Evolutionary conservation across 2,113 vertebrate genomes (phyloP), one percentile per base, ranked within the genome.

Genomic region (Ia io): DNA sequence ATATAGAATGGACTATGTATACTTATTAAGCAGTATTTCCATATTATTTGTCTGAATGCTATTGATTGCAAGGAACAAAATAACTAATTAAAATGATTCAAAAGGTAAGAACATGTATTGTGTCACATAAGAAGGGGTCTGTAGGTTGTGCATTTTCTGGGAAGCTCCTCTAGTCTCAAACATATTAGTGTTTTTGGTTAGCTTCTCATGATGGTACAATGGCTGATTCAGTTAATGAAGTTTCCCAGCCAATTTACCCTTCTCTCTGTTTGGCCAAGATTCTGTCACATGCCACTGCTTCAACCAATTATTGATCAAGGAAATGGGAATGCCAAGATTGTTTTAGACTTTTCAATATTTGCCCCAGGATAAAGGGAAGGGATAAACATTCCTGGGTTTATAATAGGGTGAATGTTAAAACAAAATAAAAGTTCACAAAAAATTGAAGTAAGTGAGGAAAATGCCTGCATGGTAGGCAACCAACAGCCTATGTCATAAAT

Each of bases 161-260:
- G 28, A 65, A 51, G 2, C 23, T 59, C 32, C 25, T 51, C 32
- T 37, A 74, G 7, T 88, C 14, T 44, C 30, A 76, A n/a, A 35
- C 32, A n/a, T 65, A 25, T 42, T 56, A 71, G 18, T 17, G 9
- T 20, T 73, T 80, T 70, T 86, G 4, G 1, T 73, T 11, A 9
- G n/a, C 9, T 42, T 73, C 28, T 18, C 1, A 20, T 71, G n/a
- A 25, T 83, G 17, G 9, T n/a, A 25, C n/a, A 28, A 85, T 53
- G 35, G 20, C 71, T 85, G 9, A 9, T 44, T 9, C 6, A 67
- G 5, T 70, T 35, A n/a, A 51, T 67, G 2, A 77, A 65, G 2
- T 40, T 9, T 6, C 1, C 1, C 37, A 25, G n/a, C 1, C 42
- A n/a, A 73, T 18, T 8, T 42, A 1, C 6, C 32, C 35, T 67